Base-by-base conservation (phyloP, 2,797 vertebrate species). In the Rhabdophis nuchalis region DNA sequence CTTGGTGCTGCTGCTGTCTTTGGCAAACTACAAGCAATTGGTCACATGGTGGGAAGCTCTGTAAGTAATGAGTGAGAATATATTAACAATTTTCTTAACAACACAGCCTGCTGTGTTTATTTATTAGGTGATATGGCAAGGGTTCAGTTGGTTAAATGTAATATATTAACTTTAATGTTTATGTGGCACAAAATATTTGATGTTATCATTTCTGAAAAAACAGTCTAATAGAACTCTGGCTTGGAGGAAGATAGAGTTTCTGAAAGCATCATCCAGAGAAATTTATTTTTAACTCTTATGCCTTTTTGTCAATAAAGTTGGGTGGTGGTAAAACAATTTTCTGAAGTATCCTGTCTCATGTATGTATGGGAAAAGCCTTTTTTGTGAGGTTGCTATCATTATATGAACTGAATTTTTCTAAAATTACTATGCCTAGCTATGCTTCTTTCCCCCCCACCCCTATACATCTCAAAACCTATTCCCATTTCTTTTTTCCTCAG, bases 21-120 rank as follows among this genome's bases (percentile, higher is more conserved):
- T 93, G 92, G 93, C 97, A 98, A 98, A 95, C 97, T 99, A 92
- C 98, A 97, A 72, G 98, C 99, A 94, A 99, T 99, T 89, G 98
- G 98, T 85, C 97, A 95, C 93, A 98, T 99, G 98, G 97, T 97
- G 0, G 98, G 98, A 88, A 98, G 97, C 52, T 97, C 98, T 91
- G 99, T 99, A 97, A 99, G 98, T 97, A 91, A 18, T 60, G 41
- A 41, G 11, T 60, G 61, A 85, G 20, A 68, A 56, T 32, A 52
- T 72, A n/a, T 61, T 36, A 54, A 90, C 46, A 60, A 36, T 89
- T 60, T 56, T 60, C 52, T 53, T 53, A 53, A 53, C 12, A 13
- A 18, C 46, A 32, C 12, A 50, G 25, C 4, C 46, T 52, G 29
- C 53, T 32, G 10, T 32, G 53, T 92, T 87, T 53, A 46, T 52